phyloP scores from a whole-genome alignment of 2,888 invertebrate genomes.

The Stenolophus ochropezus region DNA sequence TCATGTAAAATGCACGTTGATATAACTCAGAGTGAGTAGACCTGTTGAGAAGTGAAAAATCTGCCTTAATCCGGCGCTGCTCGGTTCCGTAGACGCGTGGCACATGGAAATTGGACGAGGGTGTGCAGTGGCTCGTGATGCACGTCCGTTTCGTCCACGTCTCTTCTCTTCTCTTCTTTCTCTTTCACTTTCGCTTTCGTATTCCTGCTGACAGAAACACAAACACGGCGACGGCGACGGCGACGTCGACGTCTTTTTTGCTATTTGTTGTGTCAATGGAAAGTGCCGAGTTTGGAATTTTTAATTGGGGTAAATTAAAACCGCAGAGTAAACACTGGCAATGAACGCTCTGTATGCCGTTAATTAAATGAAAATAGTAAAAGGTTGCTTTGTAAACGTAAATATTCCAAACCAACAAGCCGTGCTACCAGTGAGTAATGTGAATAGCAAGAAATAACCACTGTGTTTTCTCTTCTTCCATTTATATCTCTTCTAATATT shows the following conservation, averaged over 20 bases:
- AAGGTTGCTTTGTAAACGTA: no score
- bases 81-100: background rate
- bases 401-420: no score
- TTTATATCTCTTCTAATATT: no score
- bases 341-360: background rate
- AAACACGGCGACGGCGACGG: slow-evolving; percentile 21
- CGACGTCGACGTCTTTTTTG: background rate
- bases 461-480: no score
- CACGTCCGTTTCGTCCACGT: slow-evolving; percentile 36
- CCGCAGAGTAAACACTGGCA: background rate
- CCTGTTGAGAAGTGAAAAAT: no score
- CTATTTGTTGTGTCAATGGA: slow-evolving; percentile 2
- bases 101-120: slow-evolving; percentile 43
- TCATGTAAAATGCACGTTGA: no score
- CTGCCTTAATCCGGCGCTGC: no score
- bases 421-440: no score
- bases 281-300: background rate
- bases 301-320: background rate
- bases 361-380: background rate
- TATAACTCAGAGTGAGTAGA: no score
- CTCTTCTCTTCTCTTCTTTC: background rate
- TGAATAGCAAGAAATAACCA: no score
- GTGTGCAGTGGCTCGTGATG: slow-evolving; percentile 45
- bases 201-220: slow-evolving; percentile 23
- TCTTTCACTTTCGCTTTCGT: slow-evolving; percentile 18